A percentile compares a stretch with the other conserved stretches of the same genome.
phyloP scores from a whole-genome alignment of 2,113 vertebrate genomes.

The Anhinga anhinga region DNA sequence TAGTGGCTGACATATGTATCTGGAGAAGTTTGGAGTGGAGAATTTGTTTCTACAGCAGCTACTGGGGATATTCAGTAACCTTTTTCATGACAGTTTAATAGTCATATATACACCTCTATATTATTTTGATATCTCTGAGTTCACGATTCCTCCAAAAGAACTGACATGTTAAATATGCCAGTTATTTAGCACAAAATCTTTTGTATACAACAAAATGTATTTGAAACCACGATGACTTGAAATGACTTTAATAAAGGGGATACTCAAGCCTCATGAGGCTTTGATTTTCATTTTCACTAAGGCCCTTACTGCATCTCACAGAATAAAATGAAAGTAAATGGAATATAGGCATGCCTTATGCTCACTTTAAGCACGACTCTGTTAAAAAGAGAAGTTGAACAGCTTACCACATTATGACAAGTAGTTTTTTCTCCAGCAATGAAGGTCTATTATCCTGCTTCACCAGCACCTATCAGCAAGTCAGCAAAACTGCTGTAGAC shows the following conservation, averaged over 20 bases:
- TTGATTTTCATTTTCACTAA: constrained; percentile 28
- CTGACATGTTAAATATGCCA: not conserved
- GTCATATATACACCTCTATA: not conserved
- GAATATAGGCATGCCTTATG: not conserved
- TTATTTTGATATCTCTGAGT: not conserved
- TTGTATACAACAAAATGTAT: not conserved
- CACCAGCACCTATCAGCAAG: not conserved
- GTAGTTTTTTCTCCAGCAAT: not conserved
- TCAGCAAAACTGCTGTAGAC: not conserved
- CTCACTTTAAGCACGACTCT: constrained; percentile 7
- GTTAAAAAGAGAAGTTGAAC: not conserved
- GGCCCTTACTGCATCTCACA: not conserved
- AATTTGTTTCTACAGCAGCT: not conserved
- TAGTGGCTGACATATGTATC: not conserved
- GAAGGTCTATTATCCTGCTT: not conserved
- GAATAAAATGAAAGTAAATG: not conserved
- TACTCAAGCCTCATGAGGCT: not conserved
- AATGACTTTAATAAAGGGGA: not conserved
- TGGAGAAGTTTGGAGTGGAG: not conserved
- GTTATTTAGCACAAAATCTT: not conserved
- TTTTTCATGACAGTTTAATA: constrained; percentile 13
- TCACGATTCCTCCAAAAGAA: not conserved
- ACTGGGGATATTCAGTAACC: not conserved
- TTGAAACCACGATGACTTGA: constrained; percentile 2
- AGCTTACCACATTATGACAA: constrained; percentile 1